These are phyloP conservation scores for Oreohelix idahoensis DNA, from an alignment of 1,140 invertebrate genomes.

Conservation along the genomic window DNA sequence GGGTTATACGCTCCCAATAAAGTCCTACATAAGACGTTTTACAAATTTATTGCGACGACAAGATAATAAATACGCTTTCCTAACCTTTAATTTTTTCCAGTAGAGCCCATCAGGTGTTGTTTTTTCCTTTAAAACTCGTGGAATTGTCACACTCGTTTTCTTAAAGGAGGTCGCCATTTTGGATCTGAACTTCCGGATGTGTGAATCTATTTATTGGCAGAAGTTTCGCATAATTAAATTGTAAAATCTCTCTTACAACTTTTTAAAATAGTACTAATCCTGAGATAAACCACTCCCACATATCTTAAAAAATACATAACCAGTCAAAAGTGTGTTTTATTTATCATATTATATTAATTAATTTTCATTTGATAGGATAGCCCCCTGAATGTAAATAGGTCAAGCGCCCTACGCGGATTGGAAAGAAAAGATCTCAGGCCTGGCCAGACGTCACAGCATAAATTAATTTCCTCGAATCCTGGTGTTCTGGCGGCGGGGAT, in stretches of 20 bases:
- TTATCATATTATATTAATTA: background rate
- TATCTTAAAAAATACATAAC: too few species aligned
- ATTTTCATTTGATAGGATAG: background rate
- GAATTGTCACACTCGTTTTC: conserved; percentile 65
- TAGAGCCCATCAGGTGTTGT: conserved; percentile 84
- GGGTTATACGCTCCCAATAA: too few species aligned
- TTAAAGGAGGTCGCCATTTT: conserved; percentile 72
- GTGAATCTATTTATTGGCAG: background rate
- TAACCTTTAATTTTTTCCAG: conserved; percentile 80
- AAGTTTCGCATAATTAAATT: background rate
- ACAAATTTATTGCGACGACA: too few species aligned
- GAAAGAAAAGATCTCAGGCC: conserved; percentile 31
- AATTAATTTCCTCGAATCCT: conserved; percentile 65
- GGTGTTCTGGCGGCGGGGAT: conserved; percentile 44
- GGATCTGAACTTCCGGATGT: conserved; percentile 5
- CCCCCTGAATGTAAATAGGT: conserved; percentile 31
- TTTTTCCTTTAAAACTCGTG: conserved; percentile 75
- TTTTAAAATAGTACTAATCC: too few species aligned
- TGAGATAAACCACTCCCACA: too few species aligned
- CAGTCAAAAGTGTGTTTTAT: background rate
- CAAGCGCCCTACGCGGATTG: conserved; percentile 35
- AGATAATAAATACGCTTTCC: background rate
- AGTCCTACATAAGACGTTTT: too few species aligned
- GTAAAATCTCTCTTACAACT: too few species aligned
- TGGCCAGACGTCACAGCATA: conserved; percentile 56